Percentiles rank a stretch among this genome's conserved stretches.
Evolutionary conservation across 2,888 invertebrate species (phyloP).

Genomic region (Slavum lentiscoides): DNA sequence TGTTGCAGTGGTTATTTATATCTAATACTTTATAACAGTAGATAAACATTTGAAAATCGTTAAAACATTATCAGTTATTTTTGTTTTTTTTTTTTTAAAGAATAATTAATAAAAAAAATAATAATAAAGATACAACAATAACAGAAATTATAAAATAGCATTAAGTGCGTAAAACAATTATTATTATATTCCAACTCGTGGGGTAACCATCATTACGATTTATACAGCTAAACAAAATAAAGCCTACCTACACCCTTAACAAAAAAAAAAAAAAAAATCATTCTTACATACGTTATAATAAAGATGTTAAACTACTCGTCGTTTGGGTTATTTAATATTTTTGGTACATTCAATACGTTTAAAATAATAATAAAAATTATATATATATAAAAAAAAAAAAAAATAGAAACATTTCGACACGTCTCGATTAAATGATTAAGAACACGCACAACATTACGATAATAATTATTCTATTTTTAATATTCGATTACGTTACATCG

Average conservation of each 20-base stretch:
- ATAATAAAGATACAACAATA: conserved; percentile 5
- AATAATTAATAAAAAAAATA: neutral
- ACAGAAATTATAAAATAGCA: conserved; percentile 15
- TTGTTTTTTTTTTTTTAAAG: neutral
- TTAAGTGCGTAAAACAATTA: conserved; percentile 31
- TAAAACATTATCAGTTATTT: neutral
- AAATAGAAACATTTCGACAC: neutral
- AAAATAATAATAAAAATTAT: conserved; percentile 3
- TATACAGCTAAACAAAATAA: conserved; percentile 5
- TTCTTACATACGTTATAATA: conserved; percentile 19
- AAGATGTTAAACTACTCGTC: conserved; percentile 25
- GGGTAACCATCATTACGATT: conserved; percentile 46
- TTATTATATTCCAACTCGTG: conserved; percentile 25
- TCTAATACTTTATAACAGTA: conserved; percentile 32
- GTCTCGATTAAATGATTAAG: neutral
- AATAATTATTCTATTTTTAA: conserved; percentile 8
- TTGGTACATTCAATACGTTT: neutral
- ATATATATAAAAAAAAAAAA: conserved; percentile 18
- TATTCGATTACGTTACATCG: neutral
- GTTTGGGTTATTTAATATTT: conserved; percentile 5
- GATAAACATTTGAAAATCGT: conserved; percentile 13
- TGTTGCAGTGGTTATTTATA: neutral
- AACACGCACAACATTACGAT: neutral
- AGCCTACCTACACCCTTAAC: conserved; percentile 33
- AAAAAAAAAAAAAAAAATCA: conserved; percentile 3